These are phyloP conservation scores for Xestia rhomboidea DNA, from an alignment of 2,888 invertebrate species.

Conservation along the genomic window DNA sequence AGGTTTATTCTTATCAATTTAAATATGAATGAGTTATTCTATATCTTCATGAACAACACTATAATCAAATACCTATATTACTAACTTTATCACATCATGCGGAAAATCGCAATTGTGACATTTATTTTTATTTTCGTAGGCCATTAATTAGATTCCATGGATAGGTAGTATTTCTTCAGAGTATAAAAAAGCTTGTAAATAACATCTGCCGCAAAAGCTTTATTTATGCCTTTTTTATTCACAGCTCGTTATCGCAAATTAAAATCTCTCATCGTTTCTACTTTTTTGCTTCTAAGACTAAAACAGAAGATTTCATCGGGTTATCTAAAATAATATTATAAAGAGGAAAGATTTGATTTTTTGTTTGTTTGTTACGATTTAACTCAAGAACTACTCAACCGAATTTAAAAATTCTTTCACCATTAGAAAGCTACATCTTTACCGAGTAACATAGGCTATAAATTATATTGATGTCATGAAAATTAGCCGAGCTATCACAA, in stretches of 20 bases:
- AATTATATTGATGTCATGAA: too few species aligned
- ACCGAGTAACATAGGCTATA: too few species aligned
- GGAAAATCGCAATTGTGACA: not conserved
- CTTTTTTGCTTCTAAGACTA: not conserved
- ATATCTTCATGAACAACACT: not conserved
- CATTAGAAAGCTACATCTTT: too few species aligned
- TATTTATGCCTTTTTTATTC: constrained; percentile 15
- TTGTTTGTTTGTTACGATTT: too few species aligned
- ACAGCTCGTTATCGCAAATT: not conserved
- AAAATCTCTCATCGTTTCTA: constrained; percentile 7
- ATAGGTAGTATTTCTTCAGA: constrained; percentile 44
- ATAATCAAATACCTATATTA: constrained; percentile 27
- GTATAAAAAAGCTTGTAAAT: constrained; percentile 14
- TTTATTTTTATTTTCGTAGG: constrained; percentile 35
- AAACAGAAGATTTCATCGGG: not conserved
- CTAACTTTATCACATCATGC: constrained; percentile 12
- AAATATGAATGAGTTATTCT: not conserved
- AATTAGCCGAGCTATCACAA: too few species aligned
- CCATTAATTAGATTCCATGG: constrained; percentile 50
- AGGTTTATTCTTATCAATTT: constrained; percentile 6
- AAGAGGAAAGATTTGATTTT: too few species aligned
- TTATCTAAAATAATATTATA: too few species aligned
- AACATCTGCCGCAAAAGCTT: not conserved
- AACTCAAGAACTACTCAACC: too few species aligned
- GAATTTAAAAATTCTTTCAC: too few species aligned